These are phyloP conservation scores for Pecten maximus DNA, from an alignment of 2,888 invertebrate genomes.

Conservation along the genomic window DNA sequence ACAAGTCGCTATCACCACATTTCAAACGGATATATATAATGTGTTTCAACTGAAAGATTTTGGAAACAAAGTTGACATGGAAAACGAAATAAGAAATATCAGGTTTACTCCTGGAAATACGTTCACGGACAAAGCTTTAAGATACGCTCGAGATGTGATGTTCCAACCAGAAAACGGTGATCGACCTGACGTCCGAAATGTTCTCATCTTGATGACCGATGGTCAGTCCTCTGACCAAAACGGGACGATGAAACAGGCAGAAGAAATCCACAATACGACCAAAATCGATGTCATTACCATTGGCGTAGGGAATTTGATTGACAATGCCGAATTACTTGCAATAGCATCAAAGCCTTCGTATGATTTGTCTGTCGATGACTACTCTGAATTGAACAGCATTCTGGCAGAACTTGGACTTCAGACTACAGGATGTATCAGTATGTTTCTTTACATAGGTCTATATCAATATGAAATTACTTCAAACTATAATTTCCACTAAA, in stretches of 20 bases:
- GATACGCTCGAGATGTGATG: slow-evolving; percentile 58
- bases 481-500: background rate
- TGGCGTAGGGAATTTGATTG: background rate
- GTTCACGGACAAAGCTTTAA: slow-evolving; percentile 62
- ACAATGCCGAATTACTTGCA: background rate
- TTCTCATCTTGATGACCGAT: slow-evolving; percentile 65
- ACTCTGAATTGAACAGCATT: background rate
- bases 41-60: background rate
- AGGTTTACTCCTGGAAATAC: slow-evolving; percentile 43
- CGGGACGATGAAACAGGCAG: background rate
- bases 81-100: background rate
- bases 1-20: background rate
- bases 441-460: background rate
- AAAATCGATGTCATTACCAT: background rate
- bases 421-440: slow-evolving; percentile 5
- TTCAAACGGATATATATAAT: background rate
- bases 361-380: background rate
- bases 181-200: slow-evolving; percentile 56
- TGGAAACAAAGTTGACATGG: background rate
- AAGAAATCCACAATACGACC: background rate
- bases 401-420: background rate
- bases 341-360: background rate
- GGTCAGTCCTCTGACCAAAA: slow-evolving; percentile 57
- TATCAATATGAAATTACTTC: background rate
- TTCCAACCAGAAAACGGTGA: slow-evolving; percentile 61